Percentiles rank a stretch among this genome's conserved stretches.
These are phyloP conservation scores for Myiotriccus ornatus DNA, from an alignment of 2,797 vertebrate species.

Conservation along the genomic window DNA sequence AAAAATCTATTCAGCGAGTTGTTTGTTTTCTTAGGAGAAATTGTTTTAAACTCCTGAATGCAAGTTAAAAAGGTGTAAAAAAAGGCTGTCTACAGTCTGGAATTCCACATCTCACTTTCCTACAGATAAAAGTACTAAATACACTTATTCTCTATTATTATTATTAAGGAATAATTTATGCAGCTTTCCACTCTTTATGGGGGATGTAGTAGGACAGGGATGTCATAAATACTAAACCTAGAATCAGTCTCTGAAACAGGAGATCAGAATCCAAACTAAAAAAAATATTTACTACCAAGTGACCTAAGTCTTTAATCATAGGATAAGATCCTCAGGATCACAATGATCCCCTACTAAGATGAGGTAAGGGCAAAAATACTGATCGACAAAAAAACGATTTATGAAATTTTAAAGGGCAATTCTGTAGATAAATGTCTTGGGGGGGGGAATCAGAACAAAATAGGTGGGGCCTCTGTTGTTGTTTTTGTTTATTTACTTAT, in stretches of 20 bases:
- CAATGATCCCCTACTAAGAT: neutral
- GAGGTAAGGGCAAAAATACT: neutral
- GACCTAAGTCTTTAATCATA: neutral
- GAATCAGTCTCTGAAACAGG: neutral
- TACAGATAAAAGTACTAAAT: neutral
- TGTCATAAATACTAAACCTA: neutral
- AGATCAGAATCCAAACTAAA: neutral
- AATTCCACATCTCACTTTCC: neutral
- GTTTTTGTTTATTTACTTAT: neutral
- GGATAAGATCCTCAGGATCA: neutral
- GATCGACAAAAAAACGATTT: neutral
- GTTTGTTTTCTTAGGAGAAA: neutral
- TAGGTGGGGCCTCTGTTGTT: rapidly evolving
- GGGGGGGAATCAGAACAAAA: neutral
- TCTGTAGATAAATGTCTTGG: neutral
- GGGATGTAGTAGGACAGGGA: neutral
- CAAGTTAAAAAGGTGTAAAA: neutral
- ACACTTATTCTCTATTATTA: neutral
- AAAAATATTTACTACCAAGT: neutral
- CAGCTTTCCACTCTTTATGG: neutral
- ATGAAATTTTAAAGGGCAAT: neutral
- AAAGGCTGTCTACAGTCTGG: neutral
- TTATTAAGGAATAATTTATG: neutral
- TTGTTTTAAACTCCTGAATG: neutral
- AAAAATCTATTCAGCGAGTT: neutral